Base-by-base conservation (phyloP, 2,797 vertebrate genomes). In the Trachops cirrhosus region DNA sequence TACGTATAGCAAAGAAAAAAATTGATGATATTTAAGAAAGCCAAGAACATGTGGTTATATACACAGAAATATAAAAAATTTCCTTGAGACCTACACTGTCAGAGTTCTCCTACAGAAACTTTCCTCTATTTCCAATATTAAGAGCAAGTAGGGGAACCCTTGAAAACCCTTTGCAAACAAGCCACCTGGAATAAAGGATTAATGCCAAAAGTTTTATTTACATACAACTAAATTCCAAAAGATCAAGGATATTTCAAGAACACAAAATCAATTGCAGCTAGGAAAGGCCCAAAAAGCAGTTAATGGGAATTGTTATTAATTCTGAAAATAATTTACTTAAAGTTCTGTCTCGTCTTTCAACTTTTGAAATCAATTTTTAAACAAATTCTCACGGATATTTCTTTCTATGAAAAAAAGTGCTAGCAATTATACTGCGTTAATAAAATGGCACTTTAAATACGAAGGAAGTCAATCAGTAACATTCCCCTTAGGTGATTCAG, bases 21-120 rank as follows among this genome's bases (percentile, higher is more conserved):
- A 86, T 0, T 46, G 64, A 88, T 83, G 90, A 29, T 93, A 95
- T 87, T 96, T 93, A 89, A 95, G 85, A 77, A 84, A 75, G 77
- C 29, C 75, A 93, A 92, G 34, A 89, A 94, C 21, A 91, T 68
- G 84, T 11, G 48, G 71, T 70, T 93, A 86, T 14, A 93, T 29
- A 59, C 9, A 37, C 4, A 44, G 9, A 93, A 75, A 82, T 71
- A 91, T 11, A 91, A 79, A 95, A 86, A 70, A 62, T 37, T n/a
- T 83, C 44, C 73, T 88, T 68, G 73, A 68, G 79, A 85, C 21
- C 54, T 34, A 52, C 29, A 37, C 26, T 64, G 39, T 75, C 24
- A 90, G 21, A 91, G 12, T 44, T 8, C 26, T 29, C 24, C 79
- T 80, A 26, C 2, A 92, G 67, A 96, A 87, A 80, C 1, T 14